Conservation (phyloP, 2,113 vertebrate species). For the Macquaria ambigua region DNA sequence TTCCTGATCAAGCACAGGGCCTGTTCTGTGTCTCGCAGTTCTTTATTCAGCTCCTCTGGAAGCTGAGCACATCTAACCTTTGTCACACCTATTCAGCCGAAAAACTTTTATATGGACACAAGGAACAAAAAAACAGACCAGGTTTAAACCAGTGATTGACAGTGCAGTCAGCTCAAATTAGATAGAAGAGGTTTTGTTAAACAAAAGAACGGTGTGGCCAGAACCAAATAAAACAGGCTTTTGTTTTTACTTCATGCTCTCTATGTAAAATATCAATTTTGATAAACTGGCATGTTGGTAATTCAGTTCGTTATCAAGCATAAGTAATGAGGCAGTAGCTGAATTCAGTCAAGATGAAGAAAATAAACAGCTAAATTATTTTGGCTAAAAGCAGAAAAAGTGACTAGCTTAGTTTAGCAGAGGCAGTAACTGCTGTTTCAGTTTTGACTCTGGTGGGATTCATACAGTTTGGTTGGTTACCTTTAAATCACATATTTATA, state of each 20-base stretch:
- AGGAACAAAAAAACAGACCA: background rate
- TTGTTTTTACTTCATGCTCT: background rate
- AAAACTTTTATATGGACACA: background rate
- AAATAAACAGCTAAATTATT: background rate
- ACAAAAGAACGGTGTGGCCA: background rate
- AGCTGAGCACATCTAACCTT: conserved; percentile 9
- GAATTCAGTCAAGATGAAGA: background rate
- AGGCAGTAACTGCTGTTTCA: too few relatives aligned
- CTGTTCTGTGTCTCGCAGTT: conserved; percentile 18
- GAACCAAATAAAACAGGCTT: background rate
- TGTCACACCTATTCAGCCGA: conserved; percentile 5
- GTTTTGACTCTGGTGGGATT: too few relatives aligned
- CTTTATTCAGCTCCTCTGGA: conserved; percentile 18
- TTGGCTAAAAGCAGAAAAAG: too few relatives aligned
- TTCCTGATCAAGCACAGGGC: conserved; percentile 44
- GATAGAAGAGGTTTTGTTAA: background rate
- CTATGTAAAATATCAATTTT: background rate
- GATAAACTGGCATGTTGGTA: background rate
- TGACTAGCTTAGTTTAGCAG: too few relatives aligned
- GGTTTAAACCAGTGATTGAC: background rate
- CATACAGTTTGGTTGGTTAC: too few relatives aligned
- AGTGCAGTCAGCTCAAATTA: background rate
- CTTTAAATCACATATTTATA: too few relatives aligned
- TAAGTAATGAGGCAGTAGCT: background rate
- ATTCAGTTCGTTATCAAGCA: background rate